Conservation (phyloP, 2,888 invertebrate species). For the Rhagonycha fulva region DNA sequence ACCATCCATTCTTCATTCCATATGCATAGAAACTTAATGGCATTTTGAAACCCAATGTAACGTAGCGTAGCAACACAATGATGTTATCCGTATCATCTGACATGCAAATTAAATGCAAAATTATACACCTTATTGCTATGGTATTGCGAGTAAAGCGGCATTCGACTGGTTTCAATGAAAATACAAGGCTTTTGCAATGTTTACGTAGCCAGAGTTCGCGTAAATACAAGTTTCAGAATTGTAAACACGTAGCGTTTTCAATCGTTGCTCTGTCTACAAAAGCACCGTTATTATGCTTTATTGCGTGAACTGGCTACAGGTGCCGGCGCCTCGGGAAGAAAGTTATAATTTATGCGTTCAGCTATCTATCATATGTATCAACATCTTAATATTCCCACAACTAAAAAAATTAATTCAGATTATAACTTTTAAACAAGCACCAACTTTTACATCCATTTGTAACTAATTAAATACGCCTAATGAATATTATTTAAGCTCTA, state of each 20-base stretch:
- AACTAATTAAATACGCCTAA: neutral
- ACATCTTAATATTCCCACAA: constrained; percentile 16
- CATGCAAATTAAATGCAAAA: constrained; percentile 57
- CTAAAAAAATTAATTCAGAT: constrained; percentile 18
- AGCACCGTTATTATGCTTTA: constrained; percentile 29
- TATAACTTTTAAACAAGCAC: constrained; percentile 1
- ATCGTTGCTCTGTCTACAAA: constrained; percentile 29
- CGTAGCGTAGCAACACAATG: constrained; percentile 53
- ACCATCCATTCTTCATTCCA: constrained; percentile 52
- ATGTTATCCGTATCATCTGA: constrained; percentile 54
- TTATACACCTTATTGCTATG: constrained; percentile 54
- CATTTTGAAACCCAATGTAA: constrained; percentile 53
- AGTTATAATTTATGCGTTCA: constrained; percentile 34
- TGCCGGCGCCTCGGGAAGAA: constrained; percentile 29
- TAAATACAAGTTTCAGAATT: constrained; percentile 45
- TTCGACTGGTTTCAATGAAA: constrained; percentile 45
- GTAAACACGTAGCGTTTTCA: constrained; percentile 40
- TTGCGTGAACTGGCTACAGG: constrained; percentile 31
- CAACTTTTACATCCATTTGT: neutral
- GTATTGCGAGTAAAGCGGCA: constrained; percentile 42
- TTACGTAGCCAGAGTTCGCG: constrained; percentile 43
- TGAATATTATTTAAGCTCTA: neutral
- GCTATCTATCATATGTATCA: constrained; percentile 28
- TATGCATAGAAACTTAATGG: constrained; percentile 57
- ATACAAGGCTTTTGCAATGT: constrained; percentile 46